Evolutionary conservation across 2,797 vertebrate genomes (phyloP), one percentile per base, ranked within the genome.

Genomic region (Gambusia yucatana): DNA sequence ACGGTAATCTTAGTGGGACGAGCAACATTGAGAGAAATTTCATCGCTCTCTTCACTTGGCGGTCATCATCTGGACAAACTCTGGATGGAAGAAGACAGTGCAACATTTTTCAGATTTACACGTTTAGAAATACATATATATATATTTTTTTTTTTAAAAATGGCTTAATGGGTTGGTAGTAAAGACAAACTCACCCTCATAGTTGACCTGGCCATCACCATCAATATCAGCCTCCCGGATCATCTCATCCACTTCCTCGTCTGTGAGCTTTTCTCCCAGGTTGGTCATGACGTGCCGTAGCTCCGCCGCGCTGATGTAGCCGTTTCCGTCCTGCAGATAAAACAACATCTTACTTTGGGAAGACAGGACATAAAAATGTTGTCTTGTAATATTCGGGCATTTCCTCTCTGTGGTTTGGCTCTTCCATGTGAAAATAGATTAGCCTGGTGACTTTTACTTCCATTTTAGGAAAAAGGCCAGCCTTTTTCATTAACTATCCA

Each of bases 31-130:
- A 95, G 87, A 94, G 85, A 92, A 84, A 87, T 80, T 65, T 89
- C 85, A 88, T 72, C 76, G 72, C 85, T 88, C 89, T 92, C 85
- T 90, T 97, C 97, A 98, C 95, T 98, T 97, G 75, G 97, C 96
- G 1, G 97, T 98, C 97, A 98, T 97, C 97, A 98, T 98, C 92
- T 98, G 97, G 94, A 98, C 97, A 87, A 98, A 98, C 93, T 97
- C 97, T 98, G 96, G 1, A 77, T 43, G 47, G 41, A 47, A 16
- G 28, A 52, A 30, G 65, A 30, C 59, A 33, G 30, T 47, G 55
- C 6, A 43, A 63, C 14, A 20, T 41, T 25, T 17, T 30, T 20
- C 11, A 52, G 2, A 57, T n/a, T 39, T 39, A 9, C 2, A n/a
- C 1, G n/a, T 57, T 44, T 75, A 30, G 5, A 20, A 41, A 41